Base-by-base conservation (phyloP, 1,140 invertebrate genomes). In the Trichonephila inaurata region DNA sequence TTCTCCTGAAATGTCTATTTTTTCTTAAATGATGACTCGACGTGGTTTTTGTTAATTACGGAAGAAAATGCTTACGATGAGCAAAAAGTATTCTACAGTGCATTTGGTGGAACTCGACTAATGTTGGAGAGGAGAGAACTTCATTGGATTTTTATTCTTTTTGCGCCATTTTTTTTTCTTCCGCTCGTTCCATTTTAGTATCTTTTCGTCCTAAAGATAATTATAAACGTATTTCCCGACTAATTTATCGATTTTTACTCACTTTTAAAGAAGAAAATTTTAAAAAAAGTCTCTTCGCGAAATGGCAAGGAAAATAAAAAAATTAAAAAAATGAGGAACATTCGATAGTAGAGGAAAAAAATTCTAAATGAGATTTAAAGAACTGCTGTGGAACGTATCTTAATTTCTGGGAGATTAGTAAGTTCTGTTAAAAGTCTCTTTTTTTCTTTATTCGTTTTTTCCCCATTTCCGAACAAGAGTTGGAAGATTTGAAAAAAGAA, bases 191-290 rank as follows among this genome's bases (percentile, higher is more conserved):
- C n/a, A 3, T 58, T 77, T 58, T 60, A 24, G 62, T 28, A 60
- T 58, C n/a, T 89, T 58, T 40, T n/a, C 24, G n/a, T 44, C 6
- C 88, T 2, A 44, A 24, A 28, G 88, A 89, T 89, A 89, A 89
- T 89, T 89, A 89, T 89, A 89, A 89, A 89, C 66, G 88, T 89
- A 89, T 77, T 89, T 89, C 24, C 88, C 88, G 19, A 89, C 64
- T 44, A 72, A 89, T 89, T 77, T 72, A 72, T 89, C 88, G 69
- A 69, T 89, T 72, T 89, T 85, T 60, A n/a, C 58, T 85, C 60
- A 51, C n/a, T 58, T 85, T 61, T 8, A 7, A 10, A 24, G 77
- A 72, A 89, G 72, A 77, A 89, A 40, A 77, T 33, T 33, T 14
- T 40, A 18, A 40, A 77, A 77, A 77, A 77, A 16, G 0, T 40